Evolutionary conservation across 2,113 vertebrate genomes (phyloP).

Genomic region (Fukomys damarensis): DNA sequence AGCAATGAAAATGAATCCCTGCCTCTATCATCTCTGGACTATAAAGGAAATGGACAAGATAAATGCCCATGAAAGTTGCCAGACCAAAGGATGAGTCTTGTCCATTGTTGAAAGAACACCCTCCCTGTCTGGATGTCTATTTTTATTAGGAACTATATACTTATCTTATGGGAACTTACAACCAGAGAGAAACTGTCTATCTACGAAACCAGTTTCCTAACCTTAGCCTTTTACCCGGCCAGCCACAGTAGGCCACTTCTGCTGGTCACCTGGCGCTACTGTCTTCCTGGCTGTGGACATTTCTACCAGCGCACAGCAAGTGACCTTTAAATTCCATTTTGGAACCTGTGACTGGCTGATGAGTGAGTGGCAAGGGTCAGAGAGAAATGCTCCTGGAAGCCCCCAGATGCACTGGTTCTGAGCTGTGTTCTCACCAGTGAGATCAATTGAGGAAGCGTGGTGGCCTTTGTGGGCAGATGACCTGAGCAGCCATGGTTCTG

Average conservation of each 20-base stretch:
- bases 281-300: background rate
- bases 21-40: slow-evolving; percentile 17
- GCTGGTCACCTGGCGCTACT: too few relatives aligned
- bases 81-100: slow-evolving; percentile 43
- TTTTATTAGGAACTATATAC: slow-evolving; percentile 67
- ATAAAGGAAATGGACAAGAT: slow-evolving; percentile 38
- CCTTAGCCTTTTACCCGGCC: background rate
- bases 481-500: background rate
- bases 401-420: background rate
- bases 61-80: slow-evolving; percentile 26
- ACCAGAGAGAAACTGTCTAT: background rate
- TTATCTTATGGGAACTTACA: slow-evolving; percentile 66
- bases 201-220: background rate
- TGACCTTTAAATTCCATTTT: background rate
- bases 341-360: background rate
- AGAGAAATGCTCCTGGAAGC: background rate
- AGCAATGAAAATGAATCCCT: slow-evolving; percentile 40
- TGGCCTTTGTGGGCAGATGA: background rate
- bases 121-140: slow-evolving; percentile 68
- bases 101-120: slow-evolving; percentile 57
- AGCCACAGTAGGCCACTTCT: background rate
- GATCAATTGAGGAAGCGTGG: background rate
- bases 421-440: background rate
- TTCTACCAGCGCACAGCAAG: background rate
- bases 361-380: background rate